phyloP scores from a whole-genome alignment of 1,140 invertebrate species.

The Babylonia areolata region DNA sequence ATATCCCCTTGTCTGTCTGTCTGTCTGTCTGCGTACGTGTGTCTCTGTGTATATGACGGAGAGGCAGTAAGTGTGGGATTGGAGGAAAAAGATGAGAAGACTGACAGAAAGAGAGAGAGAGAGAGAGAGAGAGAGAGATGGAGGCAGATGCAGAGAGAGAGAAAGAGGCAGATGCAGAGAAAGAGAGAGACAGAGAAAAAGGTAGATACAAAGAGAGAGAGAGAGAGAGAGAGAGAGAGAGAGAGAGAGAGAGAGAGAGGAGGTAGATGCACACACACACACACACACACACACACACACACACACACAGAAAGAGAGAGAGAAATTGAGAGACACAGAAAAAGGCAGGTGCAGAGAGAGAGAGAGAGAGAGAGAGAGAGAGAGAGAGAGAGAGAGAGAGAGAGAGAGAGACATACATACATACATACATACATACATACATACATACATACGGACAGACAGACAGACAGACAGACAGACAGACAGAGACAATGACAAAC shows the following conservation, averaged over 20 bases:
- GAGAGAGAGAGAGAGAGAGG: neutral
- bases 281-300: neutral
- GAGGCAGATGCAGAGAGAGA: neutral
- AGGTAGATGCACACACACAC: neutral
- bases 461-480: neutral
- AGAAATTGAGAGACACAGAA: neutral
- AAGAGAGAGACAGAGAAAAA: neutral
- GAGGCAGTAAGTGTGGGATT: too few relatives aligned
- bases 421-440: neutral
- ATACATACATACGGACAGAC: neutral
- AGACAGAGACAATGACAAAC: neutral
- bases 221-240: neutral
- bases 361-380: neutral
- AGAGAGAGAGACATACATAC: neutral
- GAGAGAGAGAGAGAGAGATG: neutral
- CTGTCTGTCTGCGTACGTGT: too few relatives aligned
- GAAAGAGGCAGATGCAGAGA: neutral
- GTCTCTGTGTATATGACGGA: too few relatives aligned
- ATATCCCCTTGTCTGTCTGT: too few relatives aligned
- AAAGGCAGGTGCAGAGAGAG: neutral
- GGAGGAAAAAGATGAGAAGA: neutral
- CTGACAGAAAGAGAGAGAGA: neutral
- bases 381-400: neutral
- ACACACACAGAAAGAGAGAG: constrained; percentile 2
- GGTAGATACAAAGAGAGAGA: neutral